Percentiles rank a stretch among this genome's conserved stretches.
phyloP scores from a whole-genome alignment of 2,113 vertebrate genomes.

The Scatophagus argus region DNA sequence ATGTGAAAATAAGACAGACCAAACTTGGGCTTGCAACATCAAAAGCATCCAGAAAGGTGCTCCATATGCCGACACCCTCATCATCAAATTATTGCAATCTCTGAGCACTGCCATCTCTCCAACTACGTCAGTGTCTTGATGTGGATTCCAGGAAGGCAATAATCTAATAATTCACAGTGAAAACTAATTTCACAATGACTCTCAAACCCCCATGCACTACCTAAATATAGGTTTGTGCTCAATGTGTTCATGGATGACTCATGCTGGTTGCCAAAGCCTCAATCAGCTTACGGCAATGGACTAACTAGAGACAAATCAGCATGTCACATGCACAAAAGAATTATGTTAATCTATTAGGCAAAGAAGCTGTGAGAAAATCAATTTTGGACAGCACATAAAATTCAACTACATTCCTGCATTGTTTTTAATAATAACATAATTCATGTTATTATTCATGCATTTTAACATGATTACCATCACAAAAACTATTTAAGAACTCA shows the following conservation, averaged over 20 bases:
- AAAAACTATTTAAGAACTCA: neutral
- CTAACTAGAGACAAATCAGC: slow-evolving; percentile 16
- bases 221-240: slow-evolving; percentile 59
- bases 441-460: too few species aligned
- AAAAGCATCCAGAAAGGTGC: slow-evolving; percentile 9
- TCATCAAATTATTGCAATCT: slow-evolving; percentile 5
- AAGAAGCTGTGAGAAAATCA: neutral
- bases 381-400: neutral
- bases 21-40: neutral
- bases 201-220: slow-evolving; percentile 12
- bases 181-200: slow-evolving; percentile 59
- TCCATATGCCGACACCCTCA: neutral
- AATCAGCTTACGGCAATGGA: slow-evolving; percentile 41
- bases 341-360: neutral
- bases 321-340: neutral
- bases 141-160: slow-evolving; percentile 46
- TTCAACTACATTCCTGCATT: too few species aligned
- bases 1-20: neutral
- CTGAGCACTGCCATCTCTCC: neutral
- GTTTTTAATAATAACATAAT: too few species aligned
- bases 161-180: slow-evolving; percentile 53
- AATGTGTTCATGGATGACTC: slow-evolving; percentile 62
- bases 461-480: neutral
- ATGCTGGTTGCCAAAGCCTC: slow-evolving; percentile 42
- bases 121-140: slow-evolving; percentile 16